Conservation (phyloP, 1,140 invertebrate species). For the Cephus cinctus region DNA sequence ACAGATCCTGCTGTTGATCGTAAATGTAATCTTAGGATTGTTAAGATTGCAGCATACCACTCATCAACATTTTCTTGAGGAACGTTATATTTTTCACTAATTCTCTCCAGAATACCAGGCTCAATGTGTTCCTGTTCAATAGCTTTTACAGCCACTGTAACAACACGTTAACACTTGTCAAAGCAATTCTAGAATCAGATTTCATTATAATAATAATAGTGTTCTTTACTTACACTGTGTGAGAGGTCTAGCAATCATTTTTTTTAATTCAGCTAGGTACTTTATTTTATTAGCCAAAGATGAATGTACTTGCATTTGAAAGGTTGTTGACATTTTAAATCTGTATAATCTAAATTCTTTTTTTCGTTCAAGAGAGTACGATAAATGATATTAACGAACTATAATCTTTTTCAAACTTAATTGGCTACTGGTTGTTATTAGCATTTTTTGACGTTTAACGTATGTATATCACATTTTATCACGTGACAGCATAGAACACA, state of each 20-base stretch:
- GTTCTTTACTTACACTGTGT: conserved; percentile 40
- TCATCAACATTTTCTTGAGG: conserved; percentile 39
- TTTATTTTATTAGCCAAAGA: conserved; percentile 40
- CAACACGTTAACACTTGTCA: conserved; percentile 6
- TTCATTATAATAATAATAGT: conserved; percentile 8
- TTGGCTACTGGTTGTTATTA: too few species aligned
- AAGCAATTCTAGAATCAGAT: conserved; percentile 8
- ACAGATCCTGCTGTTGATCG: conserved; percentile 27
- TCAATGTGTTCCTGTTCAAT: conserved; percentile 48
- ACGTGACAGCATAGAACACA: too few species aligned
- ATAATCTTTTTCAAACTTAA: too few species aligned
- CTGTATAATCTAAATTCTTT: too few species aligned
- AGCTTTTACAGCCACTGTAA: conserved; percentile 47
- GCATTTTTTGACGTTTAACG: too few species aligned
- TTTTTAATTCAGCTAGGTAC: conserved; percentile 40
- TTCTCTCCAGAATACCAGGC: conserved; percentile 44
- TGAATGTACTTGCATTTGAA: conserved; percentile 28
- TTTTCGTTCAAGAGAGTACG: too few species aligned
- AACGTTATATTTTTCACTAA: conserved; percentile 43
- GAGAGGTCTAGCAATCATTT: conserved; percentile 39
- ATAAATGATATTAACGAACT: too few species aligned
- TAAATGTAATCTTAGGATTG: conserved; percentile 37
- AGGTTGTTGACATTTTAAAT: conserved; percentile 14
- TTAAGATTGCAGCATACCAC: conserved; percentile 44
- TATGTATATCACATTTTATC: too few species aligned